Percentiles rank a stretch among this genome's conserved stretches.
phyloP scores from a whole-genome alignment of 2,113 vertebrate species.

The Copsychus sechellarum region DNA sequence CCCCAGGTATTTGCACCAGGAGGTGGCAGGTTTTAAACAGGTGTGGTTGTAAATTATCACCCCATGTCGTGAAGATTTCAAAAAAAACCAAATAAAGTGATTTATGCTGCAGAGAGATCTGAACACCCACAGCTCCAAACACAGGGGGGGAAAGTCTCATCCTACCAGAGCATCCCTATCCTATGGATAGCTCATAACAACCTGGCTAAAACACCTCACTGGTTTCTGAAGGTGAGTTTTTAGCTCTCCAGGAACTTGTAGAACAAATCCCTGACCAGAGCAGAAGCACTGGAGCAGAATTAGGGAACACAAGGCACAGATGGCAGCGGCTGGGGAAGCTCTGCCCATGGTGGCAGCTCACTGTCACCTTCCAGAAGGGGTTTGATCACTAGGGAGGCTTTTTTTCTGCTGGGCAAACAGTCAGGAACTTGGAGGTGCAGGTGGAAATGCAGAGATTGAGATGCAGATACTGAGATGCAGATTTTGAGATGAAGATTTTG shows the following conservation, averaged over 20 bases:
- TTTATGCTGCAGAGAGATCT: background rate
- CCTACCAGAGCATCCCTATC: background rate
- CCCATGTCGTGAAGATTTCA: background rate
- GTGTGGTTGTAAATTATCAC: background rate
- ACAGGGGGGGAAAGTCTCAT: background rate
- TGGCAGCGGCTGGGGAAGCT: background rate
- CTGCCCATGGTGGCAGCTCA: background rate
- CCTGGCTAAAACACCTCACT: background rate
- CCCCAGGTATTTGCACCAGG: no score
- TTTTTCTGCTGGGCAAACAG: background rate
- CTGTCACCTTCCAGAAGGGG: background rate
- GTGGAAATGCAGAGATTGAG: background rate
- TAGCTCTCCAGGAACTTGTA: background rate
- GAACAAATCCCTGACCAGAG: background rate
- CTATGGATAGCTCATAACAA: background rate
- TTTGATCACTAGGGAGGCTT: fast-evolving
- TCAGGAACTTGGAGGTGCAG: background rate
- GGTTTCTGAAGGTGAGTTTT: background rate
- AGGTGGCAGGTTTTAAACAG: background rate
- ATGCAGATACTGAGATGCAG: background rate
- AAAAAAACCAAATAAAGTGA: background rate
- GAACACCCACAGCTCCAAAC: background rate
- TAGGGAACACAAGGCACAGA: background rate
- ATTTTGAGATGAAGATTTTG: background rate
- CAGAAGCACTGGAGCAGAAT: background rate